These are phyloP conservation scores for Micrasema minimum DNA, from an alignment of 1,140 invertebrate genomes.

Conservation along the genomic window DNA sequence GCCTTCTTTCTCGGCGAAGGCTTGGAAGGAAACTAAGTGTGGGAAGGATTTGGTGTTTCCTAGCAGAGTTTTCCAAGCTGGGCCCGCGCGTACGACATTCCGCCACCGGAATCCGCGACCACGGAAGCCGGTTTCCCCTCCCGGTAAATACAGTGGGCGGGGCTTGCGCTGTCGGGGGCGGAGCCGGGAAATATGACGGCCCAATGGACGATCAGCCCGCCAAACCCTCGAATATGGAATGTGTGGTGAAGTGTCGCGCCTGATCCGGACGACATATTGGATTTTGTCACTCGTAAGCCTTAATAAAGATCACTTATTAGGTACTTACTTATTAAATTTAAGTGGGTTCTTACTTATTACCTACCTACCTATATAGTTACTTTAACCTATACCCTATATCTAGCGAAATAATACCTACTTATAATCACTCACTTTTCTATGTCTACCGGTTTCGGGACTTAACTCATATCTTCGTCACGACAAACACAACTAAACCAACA, in stretches of 20 bases:
- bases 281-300: too few relatives aligned
- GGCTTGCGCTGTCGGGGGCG: slow-evolving; percentile 1
- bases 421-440: too few relatives aligned
- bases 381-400: too few relatives aligned
- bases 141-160: neutral
- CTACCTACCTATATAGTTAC: too few relatives aligned
- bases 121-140: slow-evolving; percentile 24
- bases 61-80: slow-evolving; percentile 33
- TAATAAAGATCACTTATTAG: too few relatives aligned
- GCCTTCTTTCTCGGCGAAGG: slow-evolving; percentile 35
- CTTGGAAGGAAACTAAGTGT: slow-evolving; percentile 48
- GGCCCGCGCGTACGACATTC: too few relatives aligned
- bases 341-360: too few relatives aligned
- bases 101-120: slow-evolving; percentile 14
- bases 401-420: too few relatives aligned
- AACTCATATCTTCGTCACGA: too few relatives aligned
- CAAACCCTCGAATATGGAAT: neutral
- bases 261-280: slow-evolving; percentile 13
- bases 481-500: too few relatives aligned
- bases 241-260: neutral
- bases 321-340: too few relatives aligned
- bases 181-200: neutral
- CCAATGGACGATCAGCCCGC: neutral
- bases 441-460: too few relatives aligned
- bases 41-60: slow-evolving; percentile 32